phyloP scores from a whole-genome alignment of 2,797 vertebrate species.

The Halcyon badia region DNA sequence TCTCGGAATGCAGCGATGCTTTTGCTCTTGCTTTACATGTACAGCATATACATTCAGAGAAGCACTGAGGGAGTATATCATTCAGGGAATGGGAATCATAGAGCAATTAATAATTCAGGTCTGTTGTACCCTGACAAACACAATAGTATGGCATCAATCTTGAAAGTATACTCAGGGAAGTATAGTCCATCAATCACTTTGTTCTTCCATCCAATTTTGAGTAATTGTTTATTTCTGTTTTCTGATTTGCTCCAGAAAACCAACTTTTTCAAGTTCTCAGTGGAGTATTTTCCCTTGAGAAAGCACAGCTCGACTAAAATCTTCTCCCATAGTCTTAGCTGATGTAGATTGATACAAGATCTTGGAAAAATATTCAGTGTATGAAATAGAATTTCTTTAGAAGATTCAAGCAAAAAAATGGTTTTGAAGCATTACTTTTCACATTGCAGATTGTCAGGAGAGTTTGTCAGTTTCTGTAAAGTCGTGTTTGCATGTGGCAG shows the following conservation, averaged over 20 bases:
- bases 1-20: not conserved
- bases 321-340: not conserved
- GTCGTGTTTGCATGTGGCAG: not conserved
- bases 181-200: constrained; percentile 14
- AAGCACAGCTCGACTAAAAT: not conserved
- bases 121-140: constrained; percentile 32
- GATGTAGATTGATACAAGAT: not conserved
- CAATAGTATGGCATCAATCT: constrained; percentile 6
- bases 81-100: constrained; percentile 17
- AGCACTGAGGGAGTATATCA: constrained; percentile 35
- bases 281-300: not conserved
- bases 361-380: not conserved
- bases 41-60: constrained; percentile 16
- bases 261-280: not conserved
- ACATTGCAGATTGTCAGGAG: not conserved
- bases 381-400: not conserved
- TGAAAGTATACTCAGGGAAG: not conserved
- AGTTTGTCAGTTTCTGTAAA: not conserved
- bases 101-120: constrained; percentile 70
- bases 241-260: constrained; percentile 6
- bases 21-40: constrained; percentile 50
- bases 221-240: constrained; percentile 33
- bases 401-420: not conserved
- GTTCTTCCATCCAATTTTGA: constrained; percentile 2
- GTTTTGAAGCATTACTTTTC: not conserved